Conservation (phyloP, 2,113 vertebrate genomes). For the Nerophis ophidion region DNA sequence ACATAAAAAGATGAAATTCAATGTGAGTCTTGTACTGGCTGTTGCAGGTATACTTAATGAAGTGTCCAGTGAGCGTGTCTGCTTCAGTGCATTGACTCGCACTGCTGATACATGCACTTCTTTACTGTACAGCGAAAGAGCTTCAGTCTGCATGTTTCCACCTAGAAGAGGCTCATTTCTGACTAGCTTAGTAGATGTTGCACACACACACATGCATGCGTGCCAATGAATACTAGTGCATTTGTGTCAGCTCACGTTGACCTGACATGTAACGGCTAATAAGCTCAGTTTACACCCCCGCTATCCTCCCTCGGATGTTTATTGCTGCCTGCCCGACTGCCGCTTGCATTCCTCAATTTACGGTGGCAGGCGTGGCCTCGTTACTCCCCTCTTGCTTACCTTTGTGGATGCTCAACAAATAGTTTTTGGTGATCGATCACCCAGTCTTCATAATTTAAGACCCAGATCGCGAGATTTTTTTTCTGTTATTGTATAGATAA, state of each 20-base stretch:
- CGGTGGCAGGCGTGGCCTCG: conserved; percentile 55
- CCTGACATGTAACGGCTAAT: conserved; percentile 55
- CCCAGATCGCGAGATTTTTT: conserved; percentile 5
- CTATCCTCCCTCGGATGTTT: conserved; percentile 60
- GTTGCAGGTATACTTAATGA: too few species aligned
- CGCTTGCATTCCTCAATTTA: conserved; percentile 70
- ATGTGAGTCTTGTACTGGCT: too few species aligned
- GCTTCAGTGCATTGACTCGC: too few species aligned
- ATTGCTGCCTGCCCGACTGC: conserved; percentile 52
- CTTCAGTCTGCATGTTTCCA: conserved; percentile 34
- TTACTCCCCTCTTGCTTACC: conserved; percentile 49
- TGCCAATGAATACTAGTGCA: conserved; percentile 18
- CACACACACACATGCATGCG: conserved; percentile 16
- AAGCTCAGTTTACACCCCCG: conserved; percentile 64
- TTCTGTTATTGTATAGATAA: conserved; percentile 23
- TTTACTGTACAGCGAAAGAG: conserved; percentile 54
- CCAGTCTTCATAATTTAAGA: conserved; percentile 34
- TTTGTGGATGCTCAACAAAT: conserved; percentile 26
- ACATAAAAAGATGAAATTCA: too few species aligned
- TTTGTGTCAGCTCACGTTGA: conserved; percentile 42
- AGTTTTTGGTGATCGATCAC: conserved; percentile 26
- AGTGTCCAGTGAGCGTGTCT: too few species aligned
- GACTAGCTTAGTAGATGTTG: conserved; percentile 46
- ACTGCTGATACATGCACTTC: conserved; percentile 20
- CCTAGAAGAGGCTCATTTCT: conserved; percentile 48